These are phyloP conservation scores for Xyliphius kryptos DNA, from an alignment of 2,113 vertebrate genomes.

Conservation along the genomic window DNA sequence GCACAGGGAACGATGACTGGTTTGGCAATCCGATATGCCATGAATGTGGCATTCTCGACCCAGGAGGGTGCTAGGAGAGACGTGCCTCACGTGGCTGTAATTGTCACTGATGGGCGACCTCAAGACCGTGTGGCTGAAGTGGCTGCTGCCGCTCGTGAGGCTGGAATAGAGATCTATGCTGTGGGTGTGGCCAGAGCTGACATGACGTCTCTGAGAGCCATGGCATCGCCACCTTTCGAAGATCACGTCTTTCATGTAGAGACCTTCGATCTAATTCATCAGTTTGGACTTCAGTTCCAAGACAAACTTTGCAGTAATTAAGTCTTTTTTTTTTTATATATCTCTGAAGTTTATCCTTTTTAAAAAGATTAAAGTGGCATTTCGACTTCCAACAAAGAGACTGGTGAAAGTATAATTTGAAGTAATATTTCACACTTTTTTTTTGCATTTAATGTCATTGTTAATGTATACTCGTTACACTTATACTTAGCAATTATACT, in stretches of 20 bases:
- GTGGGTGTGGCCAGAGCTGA: slow-evolving; percentile 91
- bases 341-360: background rate
- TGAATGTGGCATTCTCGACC: slow-evolving; percentile 80
- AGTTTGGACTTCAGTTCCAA: slow-evolving; percentile 91
- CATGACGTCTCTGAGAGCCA: slow-evolving; percentile 84
- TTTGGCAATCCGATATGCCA: slow-evolving; percentile 86
- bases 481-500: no score
- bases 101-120: slow-evolving; percentile 90
- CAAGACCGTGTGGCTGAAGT: slow-evolving; percentile 92
- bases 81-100: slow-evolving; percentile 79
- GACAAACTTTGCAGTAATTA: slow-evolving; percentile 90
- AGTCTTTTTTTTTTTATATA: slow-evolving; percentile 11
- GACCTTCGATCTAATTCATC: slow-evolving; percentile 87
- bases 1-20: slow-evolving; percentile 97
- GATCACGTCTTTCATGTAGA: slow-evolving; percentile 95
- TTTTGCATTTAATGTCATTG: no score
- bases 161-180: slow-evolving; percentile 89
- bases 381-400: no score
- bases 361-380: no score
- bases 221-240: slow-evolving; percentile 85
- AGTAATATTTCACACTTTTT: no score
- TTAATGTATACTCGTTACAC: no score
- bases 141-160: slow-evolving; percentile 76
- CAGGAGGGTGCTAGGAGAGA: slow-evolving; percentile 77
- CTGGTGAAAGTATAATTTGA: no score